These are phyloP conservation scores for Myiozetetes cayanensis DNA, from an alignment of 2,113 vertebrate genomes.

Conservation along the genomic window DNA sequence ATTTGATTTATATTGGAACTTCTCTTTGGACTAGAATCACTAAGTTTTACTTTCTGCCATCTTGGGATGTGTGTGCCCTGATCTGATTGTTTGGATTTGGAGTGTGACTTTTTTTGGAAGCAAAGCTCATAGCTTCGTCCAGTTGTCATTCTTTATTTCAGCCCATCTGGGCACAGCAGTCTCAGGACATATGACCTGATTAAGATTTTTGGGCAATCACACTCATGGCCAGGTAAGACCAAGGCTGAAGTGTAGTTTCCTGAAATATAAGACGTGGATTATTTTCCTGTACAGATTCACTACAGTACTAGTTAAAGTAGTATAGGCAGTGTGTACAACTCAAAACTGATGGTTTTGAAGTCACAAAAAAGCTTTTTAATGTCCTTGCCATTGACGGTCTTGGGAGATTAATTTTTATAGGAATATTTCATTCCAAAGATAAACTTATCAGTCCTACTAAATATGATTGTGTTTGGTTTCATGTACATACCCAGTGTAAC, in stretches of 20 bases:
- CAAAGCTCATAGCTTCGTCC: neutral
- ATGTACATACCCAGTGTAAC: neutral
- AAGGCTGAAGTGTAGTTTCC: neutral
- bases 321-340: neutral
- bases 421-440: neutral
- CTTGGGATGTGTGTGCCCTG: neutral
- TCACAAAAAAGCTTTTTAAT: neutral
- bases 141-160: neutral
- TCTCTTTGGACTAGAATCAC: neutral
- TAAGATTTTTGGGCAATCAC: neutral
- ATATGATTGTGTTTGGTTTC: neutral
- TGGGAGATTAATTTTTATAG: neutral
- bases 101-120: neutral
- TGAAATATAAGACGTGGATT: neutral
- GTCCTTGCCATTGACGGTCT: neutral
- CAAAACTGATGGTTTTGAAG: neutral
- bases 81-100: neutral
- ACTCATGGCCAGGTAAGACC: neutral
- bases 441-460: neutral
- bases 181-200: neutral
- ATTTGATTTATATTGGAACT: neutral
- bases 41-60: neutral
- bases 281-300: neutral
- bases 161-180: neutral
- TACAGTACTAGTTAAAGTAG: neutral